These are phyloP conservation scores for Euplagia quadripunctaria DNA, from an alignment of 2,888 invertebrate species.

Conservation along the genomic window DNA sequence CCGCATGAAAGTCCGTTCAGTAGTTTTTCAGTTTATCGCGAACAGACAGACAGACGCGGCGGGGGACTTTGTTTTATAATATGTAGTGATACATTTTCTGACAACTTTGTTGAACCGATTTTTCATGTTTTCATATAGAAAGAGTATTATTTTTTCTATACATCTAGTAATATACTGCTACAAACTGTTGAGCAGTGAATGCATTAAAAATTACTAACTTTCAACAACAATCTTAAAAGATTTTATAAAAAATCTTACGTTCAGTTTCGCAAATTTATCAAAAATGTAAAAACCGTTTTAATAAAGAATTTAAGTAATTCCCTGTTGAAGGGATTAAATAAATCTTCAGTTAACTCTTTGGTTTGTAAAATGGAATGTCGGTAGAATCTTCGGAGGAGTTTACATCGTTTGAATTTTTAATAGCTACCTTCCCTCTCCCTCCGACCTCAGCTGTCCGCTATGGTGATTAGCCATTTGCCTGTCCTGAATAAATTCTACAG, in stretches of 20 bases:
- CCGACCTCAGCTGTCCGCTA: neutral
- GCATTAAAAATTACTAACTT: too few species aligned
- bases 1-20: too few species aligned
- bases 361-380: neutral
- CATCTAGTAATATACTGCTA: too few species aligned
- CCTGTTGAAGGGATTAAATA: conserved; percentile 1
- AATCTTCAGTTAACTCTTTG: conserved; percentile 9
- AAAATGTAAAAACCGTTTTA: neutral
- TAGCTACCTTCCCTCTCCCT: neutral
- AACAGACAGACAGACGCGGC: too few species aligned
- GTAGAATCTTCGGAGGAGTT: conserved; percentile 4
- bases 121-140: too few species aligned
- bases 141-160: too few species aligned
- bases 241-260: neutral
- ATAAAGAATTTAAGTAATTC: neutral
- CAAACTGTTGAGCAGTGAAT: too few species aligned
- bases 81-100: too few species aligned
- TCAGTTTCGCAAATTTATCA: neutral
- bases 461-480: neutral
- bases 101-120: too few species aligned
- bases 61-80: too few species aligned
- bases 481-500: neutral
- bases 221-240: neutral
- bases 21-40: too few species aligned
- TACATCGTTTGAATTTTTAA: conserved; percentile 10